Evolutionary conservation across 1,140 invertebrate genomes (phyloP).

Genomic region (Eupristina koningsbergeri): DNA sequence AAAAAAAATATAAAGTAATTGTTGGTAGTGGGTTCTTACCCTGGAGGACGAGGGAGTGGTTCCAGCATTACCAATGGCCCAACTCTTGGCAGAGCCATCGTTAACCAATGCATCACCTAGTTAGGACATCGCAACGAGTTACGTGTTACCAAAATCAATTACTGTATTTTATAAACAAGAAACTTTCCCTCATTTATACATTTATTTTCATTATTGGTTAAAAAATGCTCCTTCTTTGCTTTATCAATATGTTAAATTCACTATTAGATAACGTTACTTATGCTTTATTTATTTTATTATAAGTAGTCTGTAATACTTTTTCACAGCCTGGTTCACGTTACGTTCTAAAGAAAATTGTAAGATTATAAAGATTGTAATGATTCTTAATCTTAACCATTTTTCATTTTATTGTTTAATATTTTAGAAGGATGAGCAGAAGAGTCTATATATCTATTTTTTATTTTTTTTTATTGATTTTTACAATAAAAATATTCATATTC

Average conservation of each 20-base stretch:
- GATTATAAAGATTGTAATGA: background rate
- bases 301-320: conserved; percentile 65
- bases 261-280: background rate
- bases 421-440: conserved; percentile 35
- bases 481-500: background rate
- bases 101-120: conserved; percentile 74
- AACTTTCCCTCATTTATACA: background rate
- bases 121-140: conserved; percentile 67
- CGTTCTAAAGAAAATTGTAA: background rate
- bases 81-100: conserved; percentile 73
- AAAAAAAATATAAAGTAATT: conserved; percentile 68
- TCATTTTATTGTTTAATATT: background rate
- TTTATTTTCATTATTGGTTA: background rate
- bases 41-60: conserved; percentile 76
- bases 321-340: conserved; percentile 58
- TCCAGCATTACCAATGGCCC: conserved; percentile 74
- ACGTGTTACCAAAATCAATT: conserved; percentile 47
- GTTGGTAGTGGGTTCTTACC: conserved; percentile 76
- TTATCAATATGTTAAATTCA: background rate
- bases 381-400: background rate
- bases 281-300: background rate
- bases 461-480: background rate
- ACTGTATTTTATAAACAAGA: conserved; percentile 42
- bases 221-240: background rate
- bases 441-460: background rate